These are phyloP conservation scores for Caenorhabditis auriculariae DNA, from an alignment of 2,888 invertebrate genomes.

Conservation along the genomic window DNA sequence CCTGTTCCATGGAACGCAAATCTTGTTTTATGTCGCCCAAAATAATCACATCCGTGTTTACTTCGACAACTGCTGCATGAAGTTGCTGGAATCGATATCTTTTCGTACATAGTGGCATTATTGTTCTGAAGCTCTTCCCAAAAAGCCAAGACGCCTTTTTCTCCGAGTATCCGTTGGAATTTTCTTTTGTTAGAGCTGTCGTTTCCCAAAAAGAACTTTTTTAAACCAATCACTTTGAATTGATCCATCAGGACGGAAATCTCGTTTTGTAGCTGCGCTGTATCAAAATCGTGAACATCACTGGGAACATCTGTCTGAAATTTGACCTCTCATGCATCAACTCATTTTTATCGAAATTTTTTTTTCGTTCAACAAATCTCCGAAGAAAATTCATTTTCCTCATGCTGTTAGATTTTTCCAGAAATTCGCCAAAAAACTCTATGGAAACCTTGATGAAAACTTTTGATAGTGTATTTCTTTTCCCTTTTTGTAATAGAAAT, in stretches of 20 bases:
- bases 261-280: conserved; percentile 73
- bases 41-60: conserved; percentile 70
- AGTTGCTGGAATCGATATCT: conserved; percentile 32
- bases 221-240: conserved; percentile 72
- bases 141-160: not conserved
- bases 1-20: conserved; percentile 70
- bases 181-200: not conserved
- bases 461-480: no score
- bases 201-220: not conserved
- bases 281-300: conserved; percentile 73
- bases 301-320: conserved; percentile 39
- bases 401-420: no score
- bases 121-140: no score
- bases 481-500: no score
- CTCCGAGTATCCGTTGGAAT: no score
- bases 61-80: conserved; percentile 43
- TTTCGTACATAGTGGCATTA: no score
- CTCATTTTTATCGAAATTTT: no score
- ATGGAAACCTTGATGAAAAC: no score
- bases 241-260: conserved; percentile 78
- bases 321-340: not conserved
- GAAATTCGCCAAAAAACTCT: no score
- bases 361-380: no score
- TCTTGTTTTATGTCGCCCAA: conserved; percentile 80
- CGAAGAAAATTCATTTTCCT: no score